A percentile compares a stretch with the other conserved stretches of the same genome.
phyloP scores from a whole-genome alignment of 2,888 invertebrate species.

The Omphaloscelis lunosa region DNA sequence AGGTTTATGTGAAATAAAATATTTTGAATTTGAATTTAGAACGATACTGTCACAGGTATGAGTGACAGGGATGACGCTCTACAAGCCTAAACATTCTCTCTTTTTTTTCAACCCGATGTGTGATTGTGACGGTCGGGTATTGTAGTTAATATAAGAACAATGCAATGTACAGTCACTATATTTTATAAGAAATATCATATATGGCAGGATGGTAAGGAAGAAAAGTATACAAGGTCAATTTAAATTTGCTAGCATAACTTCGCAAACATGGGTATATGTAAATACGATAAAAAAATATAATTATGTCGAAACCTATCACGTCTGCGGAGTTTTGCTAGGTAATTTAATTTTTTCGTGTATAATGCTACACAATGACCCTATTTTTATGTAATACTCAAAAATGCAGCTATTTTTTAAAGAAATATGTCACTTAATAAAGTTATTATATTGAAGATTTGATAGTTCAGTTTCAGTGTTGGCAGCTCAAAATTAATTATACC shows the following conservation, averaged over 20 bases:
- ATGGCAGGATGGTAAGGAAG: slow-evolving; percentile 12
- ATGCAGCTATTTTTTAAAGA: slow-evolving; percentile 32
- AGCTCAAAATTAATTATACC: background rate
- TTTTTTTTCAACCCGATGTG: background rate
- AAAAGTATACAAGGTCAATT: slow-evolving; percentile 2
- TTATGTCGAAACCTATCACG: too few species aligned
- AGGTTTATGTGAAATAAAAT: background rate
- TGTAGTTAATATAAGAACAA: slow-evolving; percentile 29
- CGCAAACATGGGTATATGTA: too few species aligned
- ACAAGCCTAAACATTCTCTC: background rate
- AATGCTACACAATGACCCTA: slow-evolving; percentile 26
- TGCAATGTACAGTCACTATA: slow-evolving; percentile 60
- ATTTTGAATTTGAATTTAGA: background rate
- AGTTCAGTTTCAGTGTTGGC: background rate
- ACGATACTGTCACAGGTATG: background rate
- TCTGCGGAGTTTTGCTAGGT: too few species aligned
- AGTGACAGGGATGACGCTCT: background rate
- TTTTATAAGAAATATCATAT: slow-evolving; percentile 45
- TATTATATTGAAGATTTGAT: background rate
- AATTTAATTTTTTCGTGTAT: background rate
- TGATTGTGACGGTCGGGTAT: background rate
- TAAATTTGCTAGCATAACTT: too few species aligned
- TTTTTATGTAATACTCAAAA: slow-evolving; percentile 56
- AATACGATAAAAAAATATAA: too few species aligned
- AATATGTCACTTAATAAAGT: background rate